Conservation (phyloP, 2,113 vertebrate genomes). For the Brienomyrus brachyistius region DNA sequence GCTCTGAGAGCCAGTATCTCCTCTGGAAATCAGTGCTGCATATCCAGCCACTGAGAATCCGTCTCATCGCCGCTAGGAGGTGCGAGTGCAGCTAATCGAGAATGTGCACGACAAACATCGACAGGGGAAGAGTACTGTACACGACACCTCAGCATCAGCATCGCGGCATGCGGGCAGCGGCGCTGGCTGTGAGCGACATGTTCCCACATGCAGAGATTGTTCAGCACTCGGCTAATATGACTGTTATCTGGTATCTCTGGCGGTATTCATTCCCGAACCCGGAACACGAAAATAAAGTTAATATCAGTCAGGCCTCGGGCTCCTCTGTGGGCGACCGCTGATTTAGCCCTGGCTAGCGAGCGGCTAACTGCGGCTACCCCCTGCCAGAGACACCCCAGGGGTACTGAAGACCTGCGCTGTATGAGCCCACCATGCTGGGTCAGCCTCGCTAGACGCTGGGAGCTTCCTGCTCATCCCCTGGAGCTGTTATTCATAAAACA, state of each 20-base stretch:
- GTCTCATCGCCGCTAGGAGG: not conserved
- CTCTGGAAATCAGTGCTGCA: not conserved
- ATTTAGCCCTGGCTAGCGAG: not conserved
- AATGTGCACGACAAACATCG: not conserved
- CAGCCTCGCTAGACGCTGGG: not conserved
- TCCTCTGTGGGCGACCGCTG: not conserved
- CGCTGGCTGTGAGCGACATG: not conserved
- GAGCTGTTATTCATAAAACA: constrained; percentile 54
- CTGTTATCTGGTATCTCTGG: not conserved
- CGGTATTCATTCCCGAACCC: not conserved
- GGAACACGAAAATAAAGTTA: not conserved
- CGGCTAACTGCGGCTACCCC: not conserved
- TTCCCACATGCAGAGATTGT: not conserved
- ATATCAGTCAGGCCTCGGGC: not conserved
- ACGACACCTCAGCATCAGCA: not conserved
- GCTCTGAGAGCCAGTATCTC: not conserved
- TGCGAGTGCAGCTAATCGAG: not conserved
- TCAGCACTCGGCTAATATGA: not conserved
- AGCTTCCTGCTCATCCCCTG: not conserved
- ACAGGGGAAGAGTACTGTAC: not conserved
- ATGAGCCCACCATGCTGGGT: not conserved
- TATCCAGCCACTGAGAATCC: not conserved
- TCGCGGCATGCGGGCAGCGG: not conserved
- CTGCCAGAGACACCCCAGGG: not conserved
- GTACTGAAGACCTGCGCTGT: not conserved